phyloP scores from a whole-genome alignment of 2,113 vertebrate genomes.

The Boleophthalmus pectinirostris region DNA sequence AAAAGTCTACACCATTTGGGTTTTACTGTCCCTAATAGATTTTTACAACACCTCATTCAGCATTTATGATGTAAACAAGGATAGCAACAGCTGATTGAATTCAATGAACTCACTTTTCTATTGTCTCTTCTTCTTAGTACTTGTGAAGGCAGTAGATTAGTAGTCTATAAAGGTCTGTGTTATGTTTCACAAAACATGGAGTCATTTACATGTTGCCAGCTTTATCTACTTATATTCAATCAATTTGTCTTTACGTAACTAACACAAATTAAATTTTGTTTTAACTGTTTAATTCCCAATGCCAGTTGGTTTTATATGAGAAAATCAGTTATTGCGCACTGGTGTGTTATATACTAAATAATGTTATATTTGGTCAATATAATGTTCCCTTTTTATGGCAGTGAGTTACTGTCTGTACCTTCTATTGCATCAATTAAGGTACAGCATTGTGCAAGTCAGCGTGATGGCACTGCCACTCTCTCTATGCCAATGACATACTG shows the following conservation, averaged over 20 bases:
- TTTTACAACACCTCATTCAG: background rate
- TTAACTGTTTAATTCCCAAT: background rate
- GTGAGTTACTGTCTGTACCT: background rate
- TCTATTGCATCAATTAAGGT: background rate
- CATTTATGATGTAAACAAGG: background rate
- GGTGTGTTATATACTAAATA: no score
- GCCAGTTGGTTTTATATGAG: no score
- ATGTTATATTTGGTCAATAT: background rate
- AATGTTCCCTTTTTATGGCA: background rate
- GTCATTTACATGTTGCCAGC: background rate
- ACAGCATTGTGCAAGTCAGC: background rate
- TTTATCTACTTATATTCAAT: background rate
- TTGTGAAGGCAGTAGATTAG: background rate
- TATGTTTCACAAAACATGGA: background rate
- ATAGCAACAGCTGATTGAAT: background rate
- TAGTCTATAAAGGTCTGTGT: background rate
- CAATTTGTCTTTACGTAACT: no score
- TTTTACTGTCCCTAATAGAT: background rate
- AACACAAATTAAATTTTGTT: no score
- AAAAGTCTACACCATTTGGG: background rate
- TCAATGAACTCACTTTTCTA: background rate
- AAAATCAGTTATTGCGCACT: no score
- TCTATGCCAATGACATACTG: conserved; percentile 5
- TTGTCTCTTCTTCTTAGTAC: background rate
- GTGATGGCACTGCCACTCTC: conserved; percentile 4